Evolutionary conservation across 2,113 vertebrate genomes (phyloP).

Genomic region (Chrysemys picta): DNA sequence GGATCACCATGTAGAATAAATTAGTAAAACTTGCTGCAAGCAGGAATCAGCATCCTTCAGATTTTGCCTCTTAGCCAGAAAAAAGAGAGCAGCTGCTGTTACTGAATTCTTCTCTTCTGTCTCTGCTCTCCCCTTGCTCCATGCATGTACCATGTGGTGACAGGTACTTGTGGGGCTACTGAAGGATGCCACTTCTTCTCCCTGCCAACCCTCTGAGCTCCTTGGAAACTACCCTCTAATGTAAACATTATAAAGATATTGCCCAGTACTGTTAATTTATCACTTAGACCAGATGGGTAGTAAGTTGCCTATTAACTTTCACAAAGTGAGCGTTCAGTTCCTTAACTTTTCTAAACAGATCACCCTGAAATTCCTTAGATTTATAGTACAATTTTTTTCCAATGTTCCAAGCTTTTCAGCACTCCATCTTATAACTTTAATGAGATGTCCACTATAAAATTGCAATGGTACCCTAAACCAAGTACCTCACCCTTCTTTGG

Average conservation of each 20-base stretch:
- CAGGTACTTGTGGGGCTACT: slow-evolving; percentile 37
- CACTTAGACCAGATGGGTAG: slow-evolving; percentile 71
- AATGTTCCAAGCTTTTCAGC: not conserved
- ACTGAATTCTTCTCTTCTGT: slow-evolving; percentile 34
- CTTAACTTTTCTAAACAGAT: slow-evolving; percentile 59
- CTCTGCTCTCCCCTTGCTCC: slow-evolving; percentile 17
- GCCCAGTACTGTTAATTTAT: slow-evolving; percentile 63
- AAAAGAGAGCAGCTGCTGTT: slow-evolving; percentile 59
- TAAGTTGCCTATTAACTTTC: slow-evolving; percentile 74
- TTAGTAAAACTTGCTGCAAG: slow-evolving; percentile 46
- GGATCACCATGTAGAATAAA: slow-evolving; percentile 28
- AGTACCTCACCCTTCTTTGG: not conserved
- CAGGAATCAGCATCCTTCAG: slow-evolving; percentile 11
- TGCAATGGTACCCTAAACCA: not conserved
- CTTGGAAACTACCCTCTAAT: slow-evolving; percentile 63
- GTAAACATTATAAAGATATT: slow-evolving; percentile 63
- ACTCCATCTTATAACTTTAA: not conserved
- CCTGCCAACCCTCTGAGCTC: slow-evolving; percentile 57
- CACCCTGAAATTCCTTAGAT: slow-evolving; percentile 58
- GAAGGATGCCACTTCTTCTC: slow-evolving; percentile 55
- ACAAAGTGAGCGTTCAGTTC: slow-evolving; percentile 58
- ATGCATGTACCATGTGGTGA: not conserved
- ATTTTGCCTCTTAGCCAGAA: slow-evolving; percentile 37
- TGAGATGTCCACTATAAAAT: not conserved
- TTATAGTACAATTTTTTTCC: slow-evolving; percentile 27